These are phyloP conservation scores for Hirtodrosophila duncani DNA, from an alignment of 2,888 invertebrate species.

Conservation along the genomic window DNA sequence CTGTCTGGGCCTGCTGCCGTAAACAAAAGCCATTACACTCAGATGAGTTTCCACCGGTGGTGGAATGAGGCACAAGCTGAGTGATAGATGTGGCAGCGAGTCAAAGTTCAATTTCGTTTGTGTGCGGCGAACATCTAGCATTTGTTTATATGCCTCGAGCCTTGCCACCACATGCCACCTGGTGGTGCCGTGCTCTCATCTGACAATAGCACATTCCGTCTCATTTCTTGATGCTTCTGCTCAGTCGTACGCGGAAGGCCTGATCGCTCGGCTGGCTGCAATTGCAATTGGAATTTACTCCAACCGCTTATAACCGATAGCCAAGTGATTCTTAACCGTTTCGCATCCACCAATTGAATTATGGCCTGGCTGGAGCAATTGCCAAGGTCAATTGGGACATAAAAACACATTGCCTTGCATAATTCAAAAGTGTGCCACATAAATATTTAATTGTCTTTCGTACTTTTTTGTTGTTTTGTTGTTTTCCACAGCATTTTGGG, in stretches of 20 bases:
- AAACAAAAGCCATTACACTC: slow-evolving; percentile 33
- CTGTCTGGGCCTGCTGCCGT: slow-evolving; percentile 28
- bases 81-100: slow-evolving; percentile 13
- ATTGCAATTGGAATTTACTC: slow-evolving; percentile 1
- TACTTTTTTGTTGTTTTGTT: slow-evolving; percentile 22
- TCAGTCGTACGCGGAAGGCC: too few species aligned
- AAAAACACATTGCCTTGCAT: slow-evolving; percentile 61
- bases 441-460: slow-evolving; percentile 58
- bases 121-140: slow-evolving; percentile 12
- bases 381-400: slow-evolving; percentile 65
- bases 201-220: too few species aligned
- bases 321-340: slow-evolving; percentile 13
- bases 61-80: not conserved
- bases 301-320: not conserved
- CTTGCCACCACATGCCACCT: slow-evolving; percentile 42
- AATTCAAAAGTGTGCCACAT: slow-evolving; percentile 68
- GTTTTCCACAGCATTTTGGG: slow-evolving; percentile 87
- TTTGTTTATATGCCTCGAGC: slow-evolving; percentile 41
- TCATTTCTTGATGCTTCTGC: too few species aligned
- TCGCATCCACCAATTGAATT: slow-evolving; percentile 30
- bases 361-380: slow-evolving; percentile 37
- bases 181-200: too few species aligned
- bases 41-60: not conserved
- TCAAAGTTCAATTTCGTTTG: slow-evolving; percentile 48
- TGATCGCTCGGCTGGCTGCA: slow-evolving; percentile 8